Evolutionary conservation across 2,113 vertebrate genomes (phyloP), one percentile per base, ranked within the genome.

Genomic region (Geococcyx californianus): DNA sequence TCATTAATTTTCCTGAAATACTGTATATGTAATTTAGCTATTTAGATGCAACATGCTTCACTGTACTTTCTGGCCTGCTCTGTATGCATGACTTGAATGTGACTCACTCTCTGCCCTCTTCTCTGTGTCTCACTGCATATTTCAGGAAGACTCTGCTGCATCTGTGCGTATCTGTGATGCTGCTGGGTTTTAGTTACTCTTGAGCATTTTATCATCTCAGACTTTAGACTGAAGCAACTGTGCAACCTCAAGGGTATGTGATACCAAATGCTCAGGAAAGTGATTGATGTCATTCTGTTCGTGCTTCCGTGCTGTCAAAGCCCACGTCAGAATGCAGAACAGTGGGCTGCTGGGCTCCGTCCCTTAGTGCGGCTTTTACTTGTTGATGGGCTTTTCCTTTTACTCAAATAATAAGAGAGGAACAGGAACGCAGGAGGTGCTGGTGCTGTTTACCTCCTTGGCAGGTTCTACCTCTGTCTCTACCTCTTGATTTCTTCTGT

Each of bases 1-100:
- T 60, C 74, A 64, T 91, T 88, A 93, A 85, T 95, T 97, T 90
- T 84, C 20, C 82, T 95, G 75, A 90, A 90, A 92, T 84, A 84
- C 69, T 56, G 64, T 84, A 33, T 72, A 42, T 55, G 54, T 94
- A 95, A 96, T 94, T 89, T 82, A 77, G 58, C 86, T 75, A 81
- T 93, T 94, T 93, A 89, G 80, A 75, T 94, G 90, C 84, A 82
- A 42, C 40, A 56, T 84, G 70, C 52, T 87, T 89, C 36, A 19
- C 51, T 11, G 6, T 95, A 16, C 54, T 6, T 86, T 79, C 55
- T 93, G 78, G 72, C 60, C 72, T 45, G 23, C 44, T 96, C 83
- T 68, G 17, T 75, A 7, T 45, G 36, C 25, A 1, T 29, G 72
- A 15, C 38, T 34, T 88, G 83, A 78, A 25, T 1, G 10, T 67